Base-by-base conservation (phyloP, 1,140 invertebrate genomes). In the Aporrectodea caliginosa region DNA sequence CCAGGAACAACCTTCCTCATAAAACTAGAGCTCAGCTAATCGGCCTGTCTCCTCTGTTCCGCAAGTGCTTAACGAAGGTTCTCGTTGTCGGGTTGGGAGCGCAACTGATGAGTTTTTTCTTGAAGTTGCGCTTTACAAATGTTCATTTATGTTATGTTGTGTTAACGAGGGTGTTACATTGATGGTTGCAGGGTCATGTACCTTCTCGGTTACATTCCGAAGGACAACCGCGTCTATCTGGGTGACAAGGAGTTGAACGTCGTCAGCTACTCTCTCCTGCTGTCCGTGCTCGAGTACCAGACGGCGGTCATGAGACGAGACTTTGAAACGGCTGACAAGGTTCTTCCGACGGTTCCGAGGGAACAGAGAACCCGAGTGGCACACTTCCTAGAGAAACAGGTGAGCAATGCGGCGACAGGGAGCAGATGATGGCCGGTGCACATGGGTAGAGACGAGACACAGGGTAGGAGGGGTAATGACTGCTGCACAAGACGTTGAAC, bases 301-400 rank as follows among this genome's bases (percentile, higher is more conserved):
- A 99, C 97, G 22, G 98, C 97, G 27, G 97, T 99, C 0, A 99
- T 99, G 97, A 90, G 97, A 82, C 91, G 93, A 82, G 98, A 99
- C 88, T 99, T 99, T 88, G 94, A 97, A 83, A 95, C 95, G 1
- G 98, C 98, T 0, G 96, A 99, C 88, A 92, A 93, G 84, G 95
- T 84, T 16, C 89, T 99, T 78, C 96, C 96, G 2, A 96, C 95
- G 0, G 93, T 99, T 82, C 98, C 98, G 0, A 93, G 93, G 84
- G 96, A 98, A 80, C 97, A 99, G 86, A 91, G 96, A 73, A 98
- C 97, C 0, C 90, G 97, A 81, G 97, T 99, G 0, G 98, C 98
- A 0, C 97, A 99, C 86, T 99, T 99, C 89, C 89, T 99, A 2
- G 97, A 99, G 86, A 99, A 99, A 90, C 97, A 98, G 90, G 93